Evolutionary conservation across 2,113 vertebrate genomes (phyloP).

Genomic region (Ursus arctos): DNA sequence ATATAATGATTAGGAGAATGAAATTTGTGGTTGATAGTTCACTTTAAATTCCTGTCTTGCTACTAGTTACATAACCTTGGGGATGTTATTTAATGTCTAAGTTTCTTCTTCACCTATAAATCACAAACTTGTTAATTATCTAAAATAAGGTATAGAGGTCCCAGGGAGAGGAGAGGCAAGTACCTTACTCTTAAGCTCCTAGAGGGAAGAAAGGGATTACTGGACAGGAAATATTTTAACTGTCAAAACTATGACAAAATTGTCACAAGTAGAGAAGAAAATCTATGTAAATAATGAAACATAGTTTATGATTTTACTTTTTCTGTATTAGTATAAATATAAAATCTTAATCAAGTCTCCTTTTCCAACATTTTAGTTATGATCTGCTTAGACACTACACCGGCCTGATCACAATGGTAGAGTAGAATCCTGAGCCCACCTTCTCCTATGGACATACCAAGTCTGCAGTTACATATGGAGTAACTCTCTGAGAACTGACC

Average conservation of each 20-base stretch:
- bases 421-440: not conserved
- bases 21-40: not conserved
- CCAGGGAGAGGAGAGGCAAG: not conserved
- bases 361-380: not conserved
- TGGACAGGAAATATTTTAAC: not conserved
- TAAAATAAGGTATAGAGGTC: not conserved
- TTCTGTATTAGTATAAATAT: not conserved
- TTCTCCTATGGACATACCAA: not conserved
- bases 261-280: not conserved
- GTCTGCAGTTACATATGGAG: not conserved
- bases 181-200: not conserved
- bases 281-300: not conserved
- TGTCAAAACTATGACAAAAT: slow-evolving; percentile 5
- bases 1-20: not conserved
- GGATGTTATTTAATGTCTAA: not conserved
- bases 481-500: not conserved
- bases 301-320: not conserved
- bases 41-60: not conserved
- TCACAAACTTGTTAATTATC: not conserved
- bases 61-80: not conserved
- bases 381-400: not conserved
- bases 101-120: not conserved
- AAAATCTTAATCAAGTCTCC: not conserved
- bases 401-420: not conserved
- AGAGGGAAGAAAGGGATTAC: not conserved